phyloP scores from a whole-genome alignment of 2,888 invertebrate genomes.

The Erpobdella octoculata region DNA sequence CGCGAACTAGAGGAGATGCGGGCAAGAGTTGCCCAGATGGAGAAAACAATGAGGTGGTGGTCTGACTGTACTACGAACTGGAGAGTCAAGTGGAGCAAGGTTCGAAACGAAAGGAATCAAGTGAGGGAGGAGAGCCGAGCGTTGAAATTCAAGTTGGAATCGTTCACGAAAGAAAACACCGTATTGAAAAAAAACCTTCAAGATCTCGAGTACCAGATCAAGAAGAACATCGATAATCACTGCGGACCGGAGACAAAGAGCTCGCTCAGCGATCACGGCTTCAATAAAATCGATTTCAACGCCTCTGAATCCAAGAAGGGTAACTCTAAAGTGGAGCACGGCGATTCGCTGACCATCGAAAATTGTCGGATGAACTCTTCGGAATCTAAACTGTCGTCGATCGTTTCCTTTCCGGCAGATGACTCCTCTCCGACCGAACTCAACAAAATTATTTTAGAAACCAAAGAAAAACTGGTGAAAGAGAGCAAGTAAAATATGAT shows the following conservation, averaged over 20 bases:
- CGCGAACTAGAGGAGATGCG: conserved; percentile 82
- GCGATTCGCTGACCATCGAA: not conserved
- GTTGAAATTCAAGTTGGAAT: conserved; percentile 70
- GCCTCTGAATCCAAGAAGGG: not conserved
- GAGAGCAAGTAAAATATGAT: conserved; percentile 16
- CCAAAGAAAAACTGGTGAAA: conserved; percentile 23
- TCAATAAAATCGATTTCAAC: conserved; percentile 7
- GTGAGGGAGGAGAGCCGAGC: conserved; percentile 81
- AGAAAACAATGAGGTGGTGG: conserved; percentile 98
- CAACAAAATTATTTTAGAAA: conserved; percentile 12
- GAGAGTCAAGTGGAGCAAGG: conserved; percentile 91
- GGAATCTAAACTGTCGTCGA: not conserved
- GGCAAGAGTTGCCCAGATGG: conserved; percentile 92
- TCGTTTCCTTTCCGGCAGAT: not conserved
- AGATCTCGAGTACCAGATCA: conserved; percentile 51
- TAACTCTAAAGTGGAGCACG: not conserved
- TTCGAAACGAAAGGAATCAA: conserved; percentile 72
- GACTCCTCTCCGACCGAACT: conserved; percentile 5
- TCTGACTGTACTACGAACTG: conserved; percentile 93
- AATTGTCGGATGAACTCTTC: not conserved
- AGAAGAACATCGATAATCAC: conserved; percentile 8
- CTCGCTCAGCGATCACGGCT: not conserved
- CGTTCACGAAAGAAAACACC: conserved; percentile 54
- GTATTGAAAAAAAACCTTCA: conserved; percentile 61
- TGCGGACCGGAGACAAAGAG: conserved; percentile 3